Evolutionary conservation across 2,113 vertebrate genomes (phyloP).

Genomic region (Setophaga petechia): DNA sequence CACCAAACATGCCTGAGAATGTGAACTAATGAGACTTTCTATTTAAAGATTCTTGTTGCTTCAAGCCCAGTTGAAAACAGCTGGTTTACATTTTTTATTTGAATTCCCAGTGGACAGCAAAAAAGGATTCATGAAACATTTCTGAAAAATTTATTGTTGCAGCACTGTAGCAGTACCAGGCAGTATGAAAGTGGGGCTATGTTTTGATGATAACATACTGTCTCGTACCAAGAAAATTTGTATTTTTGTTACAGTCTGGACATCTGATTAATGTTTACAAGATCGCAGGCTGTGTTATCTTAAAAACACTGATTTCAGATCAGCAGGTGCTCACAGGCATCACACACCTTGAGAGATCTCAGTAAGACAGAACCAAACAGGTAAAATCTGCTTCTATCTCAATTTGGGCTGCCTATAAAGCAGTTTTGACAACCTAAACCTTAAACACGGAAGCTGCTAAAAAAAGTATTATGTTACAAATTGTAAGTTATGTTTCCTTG

Average conservation of each 20-base stretch:
- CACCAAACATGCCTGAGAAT: slow-evolving; percentile 4
- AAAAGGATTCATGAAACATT: neutral
- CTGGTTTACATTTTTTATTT: neutral
- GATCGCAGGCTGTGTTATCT: slow-evolving; percentile 57
- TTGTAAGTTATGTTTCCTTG: neutral
- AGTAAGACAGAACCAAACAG: slow-evolving; percentile 64
- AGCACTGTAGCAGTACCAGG: neutral
- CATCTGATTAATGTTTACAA: slow-evolving; percentile 59
- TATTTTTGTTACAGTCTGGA: slow-evolving; percentile 34
- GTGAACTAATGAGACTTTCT: neutral
- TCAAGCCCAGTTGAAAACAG: slow-evolving; percentile 18
- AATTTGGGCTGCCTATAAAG: slow-evolving; percentile 34
- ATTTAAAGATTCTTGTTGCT: neutral
- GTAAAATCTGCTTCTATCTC: slow-evolving; percentile 69
- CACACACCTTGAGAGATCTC: slow-evolving; percentile 41
- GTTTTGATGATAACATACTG: slow-evolving; percentile 27
- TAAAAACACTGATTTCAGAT: slow-evolving; percentile 61
- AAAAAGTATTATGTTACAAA: slow-evolving; percentile 25
- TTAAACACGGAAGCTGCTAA: slow-evolving; percentile 56
- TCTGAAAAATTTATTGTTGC: neutral
- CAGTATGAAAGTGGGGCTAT: neutral
- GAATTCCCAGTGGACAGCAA: neutral
- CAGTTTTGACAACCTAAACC: slow-evolving; percentile 46
- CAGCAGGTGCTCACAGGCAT: slow-evolving; percentile 48
- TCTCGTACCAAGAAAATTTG: neutral